These are phyloP conservation scores for Pocillopora verrucosa DNA, from an alignment of 64 coral and sea anemone genomes.

Conservation along the genomic window DNA sequence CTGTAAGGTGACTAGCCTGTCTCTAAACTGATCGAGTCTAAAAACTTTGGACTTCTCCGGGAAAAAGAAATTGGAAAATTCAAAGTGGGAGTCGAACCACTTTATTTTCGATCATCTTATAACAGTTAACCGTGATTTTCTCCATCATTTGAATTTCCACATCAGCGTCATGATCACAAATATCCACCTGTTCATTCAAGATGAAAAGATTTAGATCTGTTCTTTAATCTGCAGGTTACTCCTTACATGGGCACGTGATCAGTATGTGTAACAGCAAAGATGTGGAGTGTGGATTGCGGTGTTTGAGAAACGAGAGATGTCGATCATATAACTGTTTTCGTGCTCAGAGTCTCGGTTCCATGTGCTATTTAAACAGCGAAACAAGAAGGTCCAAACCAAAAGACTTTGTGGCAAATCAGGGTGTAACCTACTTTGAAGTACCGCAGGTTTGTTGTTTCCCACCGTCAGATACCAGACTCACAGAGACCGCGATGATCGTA, in stretches of 20 bases:
- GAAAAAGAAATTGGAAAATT: too few species aligned
- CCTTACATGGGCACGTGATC: background rate
- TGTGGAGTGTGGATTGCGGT: conserved; percentile 1
- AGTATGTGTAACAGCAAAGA: background rate
- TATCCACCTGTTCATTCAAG: background rate
- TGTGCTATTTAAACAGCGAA: conserved; percentile 11
- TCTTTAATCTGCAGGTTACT: background rate
- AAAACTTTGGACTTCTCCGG: too few species aligned
- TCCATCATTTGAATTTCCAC: too few species aligned
- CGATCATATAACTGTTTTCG: conserved; percentile 13
- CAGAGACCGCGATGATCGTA: too few species aligned
- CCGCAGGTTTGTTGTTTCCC: background rate
- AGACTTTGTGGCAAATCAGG: background rate
- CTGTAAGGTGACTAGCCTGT: too few species aligned
- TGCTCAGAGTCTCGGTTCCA: background rate
- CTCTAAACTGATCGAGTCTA: too few species aligned
- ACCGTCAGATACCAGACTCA: too few species aligned
- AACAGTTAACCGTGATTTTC: too few species aligned
- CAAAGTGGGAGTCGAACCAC: too few species aligned
- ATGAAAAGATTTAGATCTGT: background rate
- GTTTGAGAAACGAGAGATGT: conserved; percentile 21
- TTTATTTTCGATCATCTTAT: too few species aligned
- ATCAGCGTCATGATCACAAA: background rate
- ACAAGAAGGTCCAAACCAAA: conserved; percentile 1
- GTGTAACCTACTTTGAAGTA: background rate